Conservation (phyloP, 2,113 vertebrate genomes). For the Daboia siamensis region DNA sequence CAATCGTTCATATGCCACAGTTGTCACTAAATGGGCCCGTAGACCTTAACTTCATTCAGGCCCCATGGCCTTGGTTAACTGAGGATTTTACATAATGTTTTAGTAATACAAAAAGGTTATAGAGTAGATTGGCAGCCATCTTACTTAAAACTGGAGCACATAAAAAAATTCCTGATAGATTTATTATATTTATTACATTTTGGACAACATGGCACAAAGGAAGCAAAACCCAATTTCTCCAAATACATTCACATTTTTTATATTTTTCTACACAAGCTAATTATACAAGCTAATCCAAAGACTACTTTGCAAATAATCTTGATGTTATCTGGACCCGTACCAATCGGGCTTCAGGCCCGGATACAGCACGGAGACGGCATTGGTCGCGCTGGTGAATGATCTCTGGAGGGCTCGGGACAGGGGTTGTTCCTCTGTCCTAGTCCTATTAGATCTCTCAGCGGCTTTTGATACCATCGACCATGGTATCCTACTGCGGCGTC, state of each 20-base stretch:
- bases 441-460: too few relatives aligned
- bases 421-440: too few relatives aligned
- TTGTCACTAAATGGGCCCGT: neutral
- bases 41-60: neutral
- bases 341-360: too few relatives aligned
- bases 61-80: neutral
- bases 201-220: neutral
- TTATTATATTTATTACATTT: neutral
- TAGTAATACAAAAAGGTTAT: neutral
- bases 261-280: neutral
- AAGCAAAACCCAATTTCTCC: neutral
- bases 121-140: neutral
- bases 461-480: too few relatives aligned
- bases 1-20: neutral
- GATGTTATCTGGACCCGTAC: too few relatives aligned
- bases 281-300: neutral
- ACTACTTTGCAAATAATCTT: neutral
- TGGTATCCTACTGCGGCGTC: too few relatives aligned
- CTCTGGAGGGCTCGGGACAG: too few relatives aligned
- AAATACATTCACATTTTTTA: neutral
- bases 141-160: neutral
- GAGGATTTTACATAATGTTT: neutral
- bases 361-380: too few relatives aligned
- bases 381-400: too few relatives aligned
- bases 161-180: neutral